Evolutionary conservation across 2,113 vertebrate species (phyloP).

Genomic region (Paradoxurus hermaphroditus): DNA sequence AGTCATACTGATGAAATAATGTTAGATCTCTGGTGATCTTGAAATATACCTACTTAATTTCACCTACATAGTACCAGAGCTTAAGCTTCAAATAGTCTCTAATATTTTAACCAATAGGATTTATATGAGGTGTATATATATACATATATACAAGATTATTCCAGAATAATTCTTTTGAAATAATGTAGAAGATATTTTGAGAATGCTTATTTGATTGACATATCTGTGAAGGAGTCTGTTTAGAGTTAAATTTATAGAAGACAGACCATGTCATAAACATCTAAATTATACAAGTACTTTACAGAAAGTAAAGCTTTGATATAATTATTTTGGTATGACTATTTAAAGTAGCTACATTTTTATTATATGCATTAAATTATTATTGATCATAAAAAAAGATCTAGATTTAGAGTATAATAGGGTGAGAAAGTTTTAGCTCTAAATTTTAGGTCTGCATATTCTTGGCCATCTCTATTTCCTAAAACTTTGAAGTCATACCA

Average conservation of each 20-base stretch:
- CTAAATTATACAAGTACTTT: neutral
- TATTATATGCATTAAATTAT: neutral
- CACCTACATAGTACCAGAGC: neutral
- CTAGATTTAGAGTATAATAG: neutral
- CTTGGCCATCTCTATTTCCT: neutral
- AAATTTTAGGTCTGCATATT: neutral
- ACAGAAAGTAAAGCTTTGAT: neutral
- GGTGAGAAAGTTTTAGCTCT: neutral
- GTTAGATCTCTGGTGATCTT: neutral
- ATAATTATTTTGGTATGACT: neutral
- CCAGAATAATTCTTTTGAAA: neutral
- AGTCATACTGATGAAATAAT: neutral
- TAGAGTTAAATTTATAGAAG: neutral
- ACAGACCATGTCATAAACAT: neutral
- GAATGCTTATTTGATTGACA: neutral
- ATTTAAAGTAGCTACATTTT: neutral
- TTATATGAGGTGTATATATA: neutral
- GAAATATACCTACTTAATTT: neutral
- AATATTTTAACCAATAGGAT: neutral
- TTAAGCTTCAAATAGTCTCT: neutral
- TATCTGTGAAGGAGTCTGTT: neutral
- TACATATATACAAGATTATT: neutral
- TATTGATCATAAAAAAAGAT: neutral
- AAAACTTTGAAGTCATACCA: neutral
- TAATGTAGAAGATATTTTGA: neutral